phyloP scores from a whole-genome alignment of 1,140 invertebrate species.

The Octopus bimaculoides region DNA sequence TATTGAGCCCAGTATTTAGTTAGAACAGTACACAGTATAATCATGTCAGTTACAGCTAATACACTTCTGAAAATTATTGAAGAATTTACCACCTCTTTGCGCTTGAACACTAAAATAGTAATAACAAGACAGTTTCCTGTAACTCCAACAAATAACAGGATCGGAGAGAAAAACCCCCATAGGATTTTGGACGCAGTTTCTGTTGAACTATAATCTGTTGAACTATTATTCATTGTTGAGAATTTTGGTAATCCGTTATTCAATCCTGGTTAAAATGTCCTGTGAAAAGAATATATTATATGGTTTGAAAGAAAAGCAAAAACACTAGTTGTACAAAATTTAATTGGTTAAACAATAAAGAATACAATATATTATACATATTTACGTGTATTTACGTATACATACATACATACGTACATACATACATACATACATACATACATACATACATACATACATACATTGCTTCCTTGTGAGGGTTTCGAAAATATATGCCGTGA shows the following conservation, averaged over 20 bases:
- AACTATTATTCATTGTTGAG: no score
- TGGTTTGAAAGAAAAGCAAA: no score
- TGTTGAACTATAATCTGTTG: no score
- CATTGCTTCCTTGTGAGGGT: background rate
- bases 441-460: constrained; percentile 21
- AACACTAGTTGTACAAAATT: no score
- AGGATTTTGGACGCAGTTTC: constrained; percentile 15
- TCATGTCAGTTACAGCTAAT: constrained; percentile 32
- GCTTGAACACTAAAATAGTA: constrained; percentile 20
- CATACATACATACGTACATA: constrained; percentile 18
- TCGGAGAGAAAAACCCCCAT: constrained; percentile 25
- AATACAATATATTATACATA: background rate
- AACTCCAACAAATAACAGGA: constrained; percentile 28
- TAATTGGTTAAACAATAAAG: background rate
- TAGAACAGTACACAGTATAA: constrained; percentile 33
- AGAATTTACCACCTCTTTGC: constrained; percentile 13
- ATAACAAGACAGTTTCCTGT: constrained; percentile 29
- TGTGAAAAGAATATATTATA: no score
- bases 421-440: constrained; percentile 18
- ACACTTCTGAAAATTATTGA: constrained; percentile 24
- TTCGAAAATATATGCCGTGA: constrained; percentile 3
- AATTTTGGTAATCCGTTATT: no score
- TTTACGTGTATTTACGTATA: constrained; percentile 15
- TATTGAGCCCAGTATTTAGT: constrained; percentile 31
- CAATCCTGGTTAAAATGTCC: no score